Evolutionary conservation across 2,113 vertebrate species (phyloP), one percentile per base, ranked within the genome.

Genomic region (Cynopterus brachyotis): DNA sequence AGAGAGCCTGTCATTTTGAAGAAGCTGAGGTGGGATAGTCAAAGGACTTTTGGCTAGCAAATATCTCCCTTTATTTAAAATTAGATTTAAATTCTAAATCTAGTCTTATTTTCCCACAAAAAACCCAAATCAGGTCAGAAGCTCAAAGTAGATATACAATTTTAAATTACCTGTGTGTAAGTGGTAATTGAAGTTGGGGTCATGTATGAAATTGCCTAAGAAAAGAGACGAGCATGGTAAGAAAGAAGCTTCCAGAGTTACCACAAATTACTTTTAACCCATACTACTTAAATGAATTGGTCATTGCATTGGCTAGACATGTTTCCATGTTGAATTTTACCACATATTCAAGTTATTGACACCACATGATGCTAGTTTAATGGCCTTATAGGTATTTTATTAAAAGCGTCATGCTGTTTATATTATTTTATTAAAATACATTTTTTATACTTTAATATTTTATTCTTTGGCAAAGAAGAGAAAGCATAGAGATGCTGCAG

Each of bases 71-170:
- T 75, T 73, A 62, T 53, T 92, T 92, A 64, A 79, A 50, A 32
- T 93, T 78, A 60, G 57, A 78, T 78, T 88, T 89, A 70, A 93
- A 80, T 32, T 81, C 45, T 66, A 67, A 66, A 55, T 91, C 40
- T 69, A 32, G 26, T 2, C 12, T 82, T 81, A 4, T 64, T 87
- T 75, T 87, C 28, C 6, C 12, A 80, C 30, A 66, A 53, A 7
- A 81, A 83, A 9, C n/a, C n/a, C 26, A 86, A 78, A 69, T 67
- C 9, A 53, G 11, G 5, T 11, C 20, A 86, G 83, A 76, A 55
- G 3, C 45, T 59, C 53, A 85, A 75, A 70, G 79, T 37, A 62
- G 37, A 94, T 8, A 70, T 45, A 24, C 16, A 82, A 53, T 66
- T 66, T 75, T 94, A 73, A 76, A 62, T 78, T 22, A 35, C 30